Evolutionary conservation across 2,888 invertebrate species (phyloP), one percentile per base, ranked within the genome.

Genomic region (Chalcis sispes): DNA sequence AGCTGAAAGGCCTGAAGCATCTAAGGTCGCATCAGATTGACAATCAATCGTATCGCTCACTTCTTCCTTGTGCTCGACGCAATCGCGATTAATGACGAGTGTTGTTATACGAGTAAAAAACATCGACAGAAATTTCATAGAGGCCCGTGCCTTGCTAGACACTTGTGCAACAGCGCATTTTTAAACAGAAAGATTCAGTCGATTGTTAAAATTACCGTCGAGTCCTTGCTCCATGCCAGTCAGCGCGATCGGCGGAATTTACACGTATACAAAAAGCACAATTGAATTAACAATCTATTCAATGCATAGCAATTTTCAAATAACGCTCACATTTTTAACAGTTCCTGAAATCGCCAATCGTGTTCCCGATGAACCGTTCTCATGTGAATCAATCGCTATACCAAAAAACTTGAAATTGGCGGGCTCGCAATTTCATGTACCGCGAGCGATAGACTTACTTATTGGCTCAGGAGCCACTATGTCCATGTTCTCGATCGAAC

Each of bases 121-220:
- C 58, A 1, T 46, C 13, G 29, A 32, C 27, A 72, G 80, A 1
- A 40, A 67, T 15, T 77, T 71, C 27, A 7, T 64, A 20, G 48
- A 54, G 20, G n/a, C 74, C 18, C 75, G 79, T 29, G 77, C 74
- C 2, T 69, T 79, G 69, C 72, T 80, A 50, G 78, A 80, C 25
- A 77, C 78, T 8, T 79, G 77, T 29, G 70, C 77, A 10, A 79
- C 77, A 5, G 67, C 79, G 2, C 74, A 79, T 72, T 79, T 80
- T 32, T 72, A 76, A 3, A 80, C 78, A 8, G 75, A 77, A 54
- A 27, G 58, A 40, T 46, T 77, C 29, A 74, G 48, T 7, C 59
- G 58, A 15, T 27, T 15, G 40, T 65, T 79, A 27, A 64, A 61
- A 64, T 75, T 79, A 58, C 50, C 67, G 1, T 23, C 56, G 25